Conservation (phyloP, 2,888 invertebrate species). For the Tortrix viridana region DNA sequence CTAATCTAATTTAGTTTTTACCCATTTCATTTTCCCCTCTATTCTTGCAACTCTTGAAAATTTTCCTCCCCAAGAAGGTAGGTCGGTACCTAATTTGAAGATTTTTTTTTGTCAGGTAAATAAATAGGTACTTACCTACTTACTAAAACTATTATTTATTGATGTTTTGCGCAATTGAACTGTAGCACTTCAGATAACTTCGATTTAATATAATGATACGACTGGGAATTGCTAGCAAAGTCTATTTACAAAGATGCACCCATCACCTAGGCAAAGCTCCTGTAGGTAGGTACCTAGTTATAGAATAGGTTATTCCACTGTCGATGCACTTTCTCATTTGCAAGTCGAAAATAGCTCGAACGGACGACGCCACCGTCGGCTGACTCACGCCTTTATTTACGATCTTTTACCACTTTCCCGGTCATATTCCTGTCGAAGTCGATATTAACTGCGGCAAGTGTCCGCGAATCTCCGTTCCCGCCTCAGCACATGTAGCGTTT, state of each 20-base stretch:
- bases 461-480: constrained; percentile 51
- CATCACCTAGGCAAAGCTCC: constrained; percentile 16
- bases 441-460: constrained; percentile 52
- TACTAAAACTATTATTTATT: not conserved
- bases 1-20: too few relatives aligned
- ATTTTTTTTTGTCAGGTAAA: too few relatives aligned
- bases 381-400: constrained; percentile 77
- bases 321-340: constrained; percentile 77
- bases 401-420: constrained; percentile 57
- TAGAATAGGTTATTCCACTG: constrained; percentile 39
- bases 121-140: not conserved
- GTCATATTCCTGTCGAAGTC: constrained; percentile 54
- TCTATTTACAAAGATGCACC: constrained; percentile 3
- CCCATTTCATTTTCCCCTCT: too few relatives aligned
- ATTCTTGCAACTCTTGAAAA: not conserved
- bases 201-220: too few relatives aligned
- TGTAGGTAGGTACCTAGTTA: constrained; percentile 8
- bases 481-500: constrained; percentile 45
- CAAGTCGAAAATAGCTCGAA: constrained; percentile 74
- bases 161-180: too few relatives aligned
- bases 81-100: too few relatives aligned
- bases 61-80: not conserved
- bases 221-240: too few relatives aligned
- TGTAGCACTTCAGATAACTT: too few relatives aligned
- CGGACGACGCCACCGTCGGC: constrained; percentile 47